A percentile compares a stretch with the other conserved stretches of the same genome.
These are phyloP conservation scores for Lacerta agilis DNA, from an alignment of 2,797 vertebrate species.

Conservation along the genomic window DNA sequence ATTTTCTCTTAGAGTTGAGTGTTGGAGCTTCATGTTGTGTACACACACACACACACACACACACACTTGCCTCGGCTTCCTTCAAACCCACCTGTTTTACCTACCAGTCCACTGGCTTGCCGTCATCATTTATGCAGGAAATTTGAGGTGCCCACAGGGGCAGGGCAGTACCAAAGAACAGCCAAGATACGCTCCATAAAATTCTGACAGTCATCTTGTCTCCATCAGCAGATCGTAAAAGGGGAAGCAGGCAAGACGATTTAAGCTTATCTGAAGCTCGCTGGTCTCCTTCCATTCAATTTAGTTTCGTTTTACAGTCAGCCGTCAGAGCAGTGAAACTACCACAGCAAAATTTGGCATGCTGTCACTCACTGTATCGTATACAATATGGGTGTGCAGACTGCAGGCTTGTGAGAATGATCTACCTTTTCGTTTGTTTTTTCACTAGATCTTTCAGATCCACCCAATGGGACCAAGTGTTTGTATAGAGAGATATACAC, in stretches of 20 bases:
- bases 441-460: not conserved
- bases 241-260: not conserved
- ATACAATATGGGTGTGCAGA: not conserved
- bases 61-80: conserved; percentile 29
- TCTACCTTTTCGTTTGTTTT: not conserved
- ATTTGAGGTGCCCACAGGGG: conserved; percentile 69
- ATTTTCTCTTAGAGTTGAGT: not conserved
- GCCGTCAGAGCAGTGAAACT: conserved; percentile 8
- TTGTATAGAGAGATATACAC: not conserved
- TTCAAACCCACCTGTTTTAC: conserved; percentile 49
- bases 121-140: conserved; percentile 89
- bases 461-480: not conserved
- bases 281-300: not conserved
- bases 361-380: not conserved
- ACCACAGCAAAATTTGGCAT: not conserved
- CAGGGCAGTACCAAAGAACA: conserved; percentile 52
- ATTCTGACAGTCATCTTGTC: conserved; percentile 61
- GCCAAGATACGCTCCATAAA: conserved; percentile 9
- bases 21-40: not conserved
- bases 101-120: conserved; percentile 90
- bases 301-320: conserved; percentile 31
- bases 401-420: not conserved
- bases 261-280: not conserved
- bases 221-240: conserved; percentile 3
- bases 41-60: not conserved